These are phyloP conservation scores for Hybognathus amarus DNA, from an alignment of 2,797 vertebrate species.

Conservation along the genomic window DNA sequence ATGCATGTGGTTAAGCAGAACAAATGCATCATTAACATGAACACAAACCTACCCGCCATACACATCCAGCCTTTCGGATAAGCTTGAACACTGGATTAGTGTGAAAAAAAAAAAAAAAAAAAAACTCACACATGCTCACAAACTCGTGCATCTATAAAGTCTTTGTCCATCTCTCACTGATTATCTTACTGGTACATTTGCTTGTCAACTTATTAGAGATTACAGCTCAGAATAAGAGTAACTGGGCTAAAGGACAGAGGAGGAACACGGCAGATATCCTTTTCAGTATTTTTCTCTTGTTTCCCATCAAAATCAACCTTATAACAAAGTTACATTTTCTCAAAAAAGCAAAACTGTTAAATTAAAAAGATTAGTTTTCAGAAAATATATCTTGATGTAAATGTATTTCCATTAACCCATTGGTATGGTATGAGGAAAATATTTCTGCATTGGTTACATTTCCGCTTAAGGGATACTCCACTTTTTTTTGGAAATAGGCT, in stretches of 20 bases:
- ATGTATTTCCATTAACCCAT: not conserved
- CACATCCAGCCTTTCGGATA: conserved; percentile 7
- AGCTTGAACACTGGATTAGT: conserved; percentile 26
- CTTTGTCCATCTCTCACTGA: conserved; percentile 17
- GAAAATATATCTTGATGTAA: not conserved
- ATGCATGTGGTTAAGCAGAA: conserved; percentile 4
- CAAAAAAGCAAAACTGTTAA: not conserved
- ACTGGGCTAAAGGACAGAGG: not conserved
- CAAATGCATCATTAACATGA: conserved; percentile 37
- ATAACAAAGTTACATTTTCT: not conserved
- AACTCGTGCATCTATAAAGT: not conserved
- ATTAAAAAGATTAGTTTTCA: not conserved
- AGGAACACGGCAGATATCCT: not conserved
- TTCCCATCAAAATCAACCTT: not conserved
- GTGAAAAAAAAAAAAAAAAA: not conserved
- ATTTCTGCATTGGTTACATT: not conserved
- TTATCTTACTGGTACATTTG: conserved; percentile 15
- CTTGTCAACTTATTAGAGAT: not conserved
- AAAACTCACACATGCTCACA: conserved; percentile 3
- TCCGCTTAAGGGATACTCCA: no score
- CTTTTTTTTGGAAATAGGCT: no score
- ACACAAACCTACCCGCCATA: not conserved
- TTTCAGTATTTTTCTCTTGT: not conserved
- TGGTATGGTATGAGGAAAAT: no score
- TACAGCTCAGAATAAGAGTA: not conserved